Conservation (phyloP, 2,888 invertebrate species). For the Acanthosoma haemorrhoidale region DNA sequence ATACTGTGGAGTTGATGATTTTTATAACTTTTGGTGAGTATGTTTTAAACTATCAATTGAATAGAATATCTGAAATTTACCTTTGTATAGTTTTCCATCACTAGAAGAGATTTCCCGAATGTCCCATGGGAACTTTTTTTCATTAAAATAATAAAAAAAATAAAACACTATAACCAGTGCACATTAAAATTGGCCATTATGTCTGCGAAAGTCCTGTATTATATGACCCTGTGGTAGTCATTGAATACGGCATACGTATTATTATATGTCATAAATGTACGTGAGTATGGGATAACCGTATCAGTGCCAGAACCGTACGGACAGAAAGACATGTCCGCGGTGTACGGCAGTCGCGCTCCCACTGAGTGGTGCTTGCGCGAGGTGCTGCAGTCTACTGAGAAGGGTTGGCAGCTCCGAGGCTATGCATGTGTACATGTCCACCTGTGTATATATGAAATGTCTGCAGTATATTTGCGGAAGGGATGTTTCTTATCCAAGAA, state of each 20-base stretch:
- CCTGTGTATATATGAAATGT: neutral
- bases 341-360: neutral
- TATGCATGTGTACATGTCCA: neutral
- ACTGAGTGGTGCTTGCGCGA: neutral
- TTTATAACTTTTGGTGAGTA: no score
- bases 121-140: neutral
- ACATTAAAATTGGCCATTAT: neutral
- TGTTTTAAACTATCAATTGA: no score
- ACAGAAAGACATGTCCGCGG: neutral
- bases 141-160: neutral
- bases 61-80: no score
- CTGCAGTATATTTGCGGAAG: no score
- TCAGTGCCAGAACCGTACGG: neutral
- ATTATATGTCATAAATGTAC: neutral
- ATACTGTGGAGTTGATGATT: no score
- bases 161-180: neutral
- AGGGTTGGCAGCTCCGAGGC: no score
- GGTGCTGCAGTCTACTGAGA: neutral
- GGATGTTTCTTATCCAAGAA: no score
- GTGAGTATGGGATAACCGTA: neutral
- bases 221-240: no score
- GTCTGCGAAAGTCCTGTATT: no score
- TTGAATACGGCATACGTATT: no score
- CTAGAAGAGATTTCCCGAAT: neutral
- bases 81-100: conserved; percentile 10